A percentile compares a stretch with the other conserved stretches of the same genome.
Evolutionary conservation across 2,113 vertebrate genomes (phyloP).

Genomic region (Syngnathus scovelli): DNA sequence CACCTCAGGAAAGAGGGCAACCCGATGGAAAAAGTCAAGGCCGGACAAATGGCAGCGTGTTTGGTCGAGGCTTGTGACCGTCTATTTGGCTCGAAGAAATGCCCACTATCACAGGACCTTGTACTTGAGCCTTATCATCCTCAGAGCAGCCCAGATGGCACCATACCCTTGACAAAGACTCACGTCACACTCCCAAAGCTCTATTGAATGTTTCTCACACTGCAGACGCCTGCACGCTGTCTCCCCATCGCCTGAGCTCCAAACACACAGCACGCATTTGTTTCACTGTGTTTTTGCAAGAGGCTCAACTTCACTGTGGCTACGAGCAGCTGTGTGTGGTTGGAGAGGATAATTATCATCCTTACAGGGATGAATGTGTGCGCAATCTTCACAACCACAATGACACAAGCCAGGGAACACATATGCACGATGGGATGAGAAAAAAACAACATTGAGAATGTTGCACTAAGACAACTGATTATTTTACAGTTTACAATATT

Average conservation of each 20-base stretch:
- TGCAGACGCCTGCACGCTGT: slow-evolving; percentile 26
- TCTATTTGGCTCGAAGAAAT: slow-evolving; percentile 24
- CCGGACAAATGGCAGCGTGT: slow-evolving; percentile 57
- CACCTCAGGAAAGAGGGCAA: slow-evolving; percentile 33
- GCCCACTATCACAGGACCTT: slow-evolving; percentile 69
- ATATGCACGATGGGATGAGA: slow-evolving; percentile 9
- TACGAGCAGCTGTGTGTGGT: slow-evolving; percentile 12
- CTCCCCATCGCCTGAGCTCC: background rate
- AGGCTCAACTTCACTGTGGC: slow-evolving; percentile 9
- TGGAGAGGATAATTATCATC: slow-evolving; percentile 9
- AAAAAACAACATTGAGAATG: slow-evolving; percentile 6
- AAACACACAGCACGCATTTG: slow-evolving; percentile 17
- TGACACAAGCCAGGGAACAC: slow-evolving; percentile 13
- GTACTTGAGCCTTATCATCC: slow-evolving; percentile 75
- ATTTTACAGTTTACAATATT: slow-evolving; percentile 9
- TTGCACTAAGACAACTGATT: slow-evolving; percentile 9
- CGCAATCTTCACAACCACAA: slow-evolving; percentile 7
- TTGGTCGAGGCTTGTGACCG: slow-evolving; percentile 44
- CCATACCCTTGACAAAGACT: slow-evolving; percentile 73
- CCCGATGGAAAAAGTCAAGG: slow-evolving; percentile 55
- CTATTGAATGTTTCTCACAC: slow-evolving; percentile 47
- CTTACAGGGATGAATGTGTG: slow-evolving; percentile 13
- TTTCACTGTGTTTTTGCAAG: slow-evolving; percentile 8
- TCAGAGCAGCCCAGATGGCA: slow-evolving; percentile 66
- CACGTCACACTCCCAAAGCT: slow-evolving; percentile 61